Conservation (phyloP, 1,140 invertebrate genomes). For the Amphibalanus amphitrite region DNA sequence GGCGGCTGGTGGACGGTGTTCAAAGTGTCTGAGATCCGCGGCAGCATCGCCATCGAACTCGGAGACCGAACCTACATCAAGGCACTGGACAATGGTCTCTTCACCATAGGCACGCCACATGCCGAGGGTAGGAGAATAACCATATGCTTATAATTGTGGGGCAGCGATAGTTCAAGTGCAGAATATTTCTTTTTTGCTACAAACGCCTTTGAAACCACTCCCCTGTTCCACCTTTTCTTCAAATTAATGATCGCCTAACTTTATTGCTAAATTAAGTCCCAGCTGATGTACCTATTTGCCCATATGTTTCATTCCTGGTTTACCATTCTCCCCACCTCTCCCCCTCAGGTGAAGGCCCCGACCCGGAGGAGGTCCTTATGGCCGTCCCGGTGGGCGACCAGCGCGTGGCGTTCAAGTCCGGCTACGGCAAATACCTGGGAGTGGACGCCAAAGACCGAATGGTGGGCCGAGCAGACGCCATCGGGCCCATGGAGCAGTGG, state of each 20-base stretch:
- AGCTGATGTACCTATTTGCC: too few species aligned
- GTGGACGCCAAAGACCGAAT: constrained; percentile 56
- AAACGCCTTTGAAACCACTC: background rate
- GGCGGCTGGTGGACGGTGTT: constrained; percentile 70
- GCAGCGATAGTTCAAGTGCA: too few species aligned
- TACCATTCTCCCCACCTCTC: too few species aligned
- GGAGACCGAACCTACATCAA: constrained; percentile 59
- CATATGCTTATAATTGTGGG: too few species aligned
- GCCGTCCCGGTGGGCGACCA: constrained; percentile 53
- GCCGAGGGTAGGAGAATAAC: constrained; percentile 34
- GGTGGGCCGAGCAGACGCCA: constrained; percentile 76
- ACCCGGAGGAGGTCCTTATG: constrained; percentile 84
- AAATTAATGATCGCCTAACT: background rate
- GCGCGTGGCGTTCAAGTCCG: constrained; percentile 80
- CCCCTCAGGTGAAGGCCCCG: constrained; percentile 68
- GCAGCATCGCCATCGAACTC: constrained; percentile 75
- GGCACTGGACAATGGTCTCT: constrained; percentile 84
- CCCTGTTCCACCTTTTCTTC: background rate
- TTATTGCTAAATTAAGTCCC: background rate
- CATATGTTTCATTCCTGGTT: too few species aligned
- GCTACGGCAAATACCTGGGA: constrained; percentile 75
- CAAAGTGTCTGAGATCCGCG: constrained; percentile 57
- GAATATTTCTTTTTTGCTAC: too few species aligned
- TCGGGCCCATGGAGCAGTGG: constrained; percentile 82
- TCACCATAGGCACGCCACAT: constrained; percentile 72